These are phyloP conservation scores for Leucophenga montana DNA, from an alignment of 2,888 invertebrate species.

Conservation along the genomic window DNA sequence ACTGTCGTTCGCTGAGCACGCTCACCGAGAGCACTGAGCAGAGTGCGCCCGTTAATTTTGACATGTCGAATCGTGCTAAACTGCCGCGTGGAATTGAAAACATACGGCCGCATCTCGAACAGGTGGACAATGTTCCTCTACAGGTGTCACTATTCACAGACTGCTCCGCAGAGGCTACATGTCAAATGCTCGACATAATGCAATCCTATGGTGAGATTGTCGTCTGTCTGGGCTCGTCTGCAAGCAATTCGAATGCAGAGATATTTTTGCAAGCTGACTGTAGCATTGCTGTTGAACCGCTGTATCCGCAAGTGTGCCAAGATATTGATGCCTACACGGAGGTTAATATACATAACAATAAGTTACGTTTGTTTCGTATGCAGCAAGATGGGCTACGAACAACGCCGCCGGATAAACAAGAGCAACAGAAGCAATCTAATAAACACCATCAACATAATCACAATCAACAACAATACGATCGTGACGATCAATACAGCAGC, in stretches of 20 bases:
- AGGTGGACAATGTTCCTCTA: conserved; percentile 97
- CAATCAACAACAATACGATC: not conserved
- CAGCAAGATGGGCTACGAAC: conserved; percentile 41
- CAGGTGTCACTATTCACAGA: conserved; percentile 98
- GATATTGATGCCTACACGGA: conserved; percentile 71
- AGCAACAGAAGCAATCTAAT: not conserved
- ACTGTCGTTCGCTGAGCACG: conserved; percentile 88
- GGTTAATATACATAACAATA: conserved; percentile 71
- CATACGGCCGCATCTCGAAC: conserved; percentile 94
- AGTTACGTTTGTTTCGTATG: conserved; percentile 57
- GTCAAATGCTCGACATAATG: conserved; percentile 96
- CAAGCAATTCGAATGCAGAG: conserved; percentile 88
- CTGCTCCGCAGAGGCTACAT: conserved; percentile 92
- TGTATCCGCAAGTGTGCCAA: conserved; percentile 86
- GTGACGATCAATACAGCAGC: conserved; percentile 46
- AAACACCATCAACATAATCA: not conserved
- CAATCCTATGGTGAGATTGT: conserved; percentile 96
- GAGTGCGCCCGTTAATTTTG: conserved; percentile 92
- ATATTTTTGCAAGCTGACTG: conserved; percentile 94
- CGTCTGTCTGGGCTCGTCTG: conserved; percentile 92
- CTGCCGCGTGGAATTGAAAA: conserved; percentile 96
- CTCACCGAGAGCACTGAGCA: conserved; percentile 93
- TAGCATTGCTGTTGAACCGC: conserved; percentile 93
- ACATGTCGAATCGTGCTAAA: conserved; percentile 94
- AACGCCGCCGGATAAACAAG: not conserved